A percentile compares a stretch with the other conserved stretches of the same genome.
Conservation (phyloP, 2,888 invertebrate species). For the Lissocephala sabroskyi region DNA sequence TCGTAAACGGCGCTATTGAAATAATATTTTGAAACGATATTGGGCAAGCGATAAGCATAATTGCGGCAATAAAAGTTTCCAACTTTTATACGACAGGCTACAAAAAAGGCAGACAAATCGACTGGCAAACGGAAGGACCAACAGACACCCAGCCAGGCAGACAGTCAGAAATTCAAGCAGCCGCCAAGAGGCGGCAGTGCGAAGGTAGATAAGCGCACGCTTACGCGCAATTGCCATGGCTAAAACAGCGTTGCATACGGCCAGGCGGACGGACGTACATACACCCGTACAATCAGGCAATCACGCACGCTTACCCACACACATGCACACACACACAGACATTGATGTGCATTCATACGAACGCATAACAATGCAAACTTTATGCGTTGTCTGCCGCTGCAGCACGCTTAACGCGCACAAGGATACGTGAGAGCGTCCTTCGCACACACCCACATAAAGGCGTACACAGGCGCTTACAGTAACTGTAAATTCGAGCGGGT, state of each 20-base stretch:
- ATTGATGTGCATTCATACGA: slow-evolving; percentile 45
- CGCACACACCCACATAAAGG: slow-evolving; percentile 2
- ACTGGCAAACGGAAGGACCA: neutral
- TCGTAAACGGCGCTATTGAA: slow-evolving; percentile 51
- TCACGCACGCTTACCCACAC: slow-evolving; percentile 9
- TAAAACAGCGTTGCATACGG: slow-evolving; percentile 27
- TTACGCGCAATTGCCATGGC: slow-evolving; percentile 44
- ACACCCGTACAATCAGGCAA: slow-evolving; percentile 6
- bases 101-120: slow-evolving; percentile 14
- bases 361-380: slow-evolving; percentile 66
- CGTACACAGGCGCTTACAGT: neutral
- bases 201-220: slow-evolving; percentile 23
- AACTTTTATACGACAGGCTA: slow-evolving; percentile 60
- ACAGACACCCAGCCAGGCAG: neutral
- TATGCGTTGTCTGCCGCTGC: slow-evolving; percentile 39
- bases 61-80: slow-evolving; percentile 71
- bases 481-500: slow-evolving; percentile 8
- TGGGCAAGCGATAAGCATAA: slow-evolving; percentile 69
- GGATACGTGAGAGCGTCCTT: slow-evolving; percentile 21
- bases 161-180: neutral
- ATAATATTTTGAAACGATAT: slow-evolving; percentile 64
- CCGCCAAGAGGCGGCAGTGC: slow-evolving; percentile 7
- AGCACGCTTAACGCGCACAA: neutral
- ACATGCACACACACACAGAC: slow-evolving; percentile 22
- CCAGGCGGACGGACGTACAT: neutral